These are phyloP conservation scores for Panagrolaimus sp. DNA, from an alignment of 1,140 invertebrate species.

Conservation along the genomic window DNA sequence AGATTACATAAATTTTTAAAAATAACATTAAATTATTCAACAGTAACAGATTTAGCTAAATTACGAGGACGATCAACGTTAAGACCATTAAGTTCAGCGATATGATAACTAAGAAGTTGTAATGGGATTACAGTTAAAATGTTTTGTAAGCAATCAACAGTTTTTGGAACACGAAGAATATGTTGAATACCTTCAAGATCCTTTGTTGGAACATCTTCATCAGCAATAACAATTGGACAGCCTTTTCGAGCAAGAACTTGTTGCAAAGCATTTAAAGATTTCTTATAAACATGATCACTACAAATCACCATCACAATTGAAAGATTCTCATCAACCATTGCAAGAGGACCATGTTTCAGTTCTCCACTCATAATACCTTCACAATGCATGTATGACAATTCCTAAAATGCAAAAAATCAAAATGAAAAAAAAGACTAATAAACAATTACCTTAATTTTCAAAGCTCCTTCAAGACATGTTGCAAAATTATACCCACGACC, in stretches of 20 bases:
- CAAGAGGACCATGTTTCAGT: conserved; percentile 94
- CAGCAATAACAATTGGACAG: conserved; percentile 86
- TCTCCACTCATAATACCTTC: conserved; percentile 98
- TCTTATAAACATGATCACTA: conserved; percentile 89
- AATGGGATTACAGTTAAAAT: conserved; percentile 93
- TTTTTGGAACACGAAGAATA: conserved; percentile 69
- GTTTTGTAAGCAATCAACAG: conserved; percentile 87
- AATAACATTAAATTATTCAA: conserved; percentile 68
- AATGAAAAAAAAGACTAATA: conserved; percentile 16
- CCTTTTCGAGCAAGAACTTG: conserved; percentile 70
- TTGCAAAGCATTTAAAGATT: conserved; percentile 96
- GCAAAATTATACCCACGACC: conserved; percentile 97
- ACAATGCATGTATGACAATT: conserved; percentile 99
- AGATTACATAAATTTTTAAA: too few species aligned
- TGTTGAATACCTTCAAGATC: conserved; percentile 62
- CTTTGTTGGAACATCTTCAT: conserved; percentile 83
- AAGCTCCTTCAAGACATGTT: conserved; percentile 93
- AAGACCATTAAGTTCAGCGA: conserved; percentile 88
- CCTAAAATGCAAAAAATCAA: conserved; percentile 63
- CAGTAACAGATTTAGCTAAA: conserved; percentile 95
- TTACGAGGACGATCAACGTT: conserved; percentile 98
- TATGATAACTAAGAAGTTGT: conserved; percentile 92
- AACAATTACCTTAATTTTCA: conserved; percentile 66
- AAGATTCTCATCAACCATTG: conserved; percentile 92
- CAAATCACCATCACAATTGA: conserved; percentile 97